phyloP scores from a whole-genome alignment of 2,113 vertebrate genomes.

The Catharus minimus region DNA sequence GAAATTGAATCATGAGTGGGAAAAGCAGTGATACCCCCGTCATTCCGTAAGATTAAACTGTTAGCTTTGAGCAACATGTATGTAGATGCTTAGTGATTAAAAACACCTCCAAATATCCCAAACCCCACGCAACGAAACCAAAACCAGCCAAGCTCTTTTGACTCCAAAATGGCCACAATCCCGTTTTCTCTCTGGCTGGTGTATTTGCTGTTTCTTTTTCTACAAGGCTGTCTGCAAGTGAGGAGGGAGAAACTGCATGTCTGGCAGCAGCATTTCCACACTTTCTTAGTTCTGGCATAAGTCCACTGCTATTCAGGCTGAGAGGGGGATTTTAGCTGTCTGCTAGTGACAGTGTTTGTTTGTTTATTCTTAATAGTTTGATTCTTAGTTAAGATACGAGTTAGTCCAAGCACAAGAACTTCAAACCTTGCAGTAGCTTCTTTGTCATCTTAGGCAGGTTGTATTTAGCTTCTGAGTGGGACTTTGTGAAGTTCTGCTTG shows the following conservation, averaged over 20 bases:
- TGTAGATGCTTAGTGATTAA: fast-evolving
- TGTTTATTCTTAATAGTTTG: not conserved
- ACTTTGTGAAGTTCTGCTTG: not conserved
- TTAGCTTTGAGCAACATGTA: not conserved
- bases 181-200: not conserved
- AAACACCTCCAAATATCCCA: not conserved
- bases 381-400: not conserved
- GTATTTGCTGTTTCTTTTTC: not conserved
- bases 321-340: not conserved
- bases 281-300: not conserved
- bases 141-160: fast-evolving
- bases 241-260: not conserved
- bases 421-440: not conserved
- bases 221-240: not conserved
- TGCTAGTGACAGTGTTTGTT: not conserved
- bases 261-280: not conserved
- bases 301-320: not conserved
- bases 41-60: not conserved
- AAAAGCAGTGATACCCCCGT: not conserved
- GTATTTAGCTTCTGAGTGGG: not conserved
- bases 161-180: not conserved
- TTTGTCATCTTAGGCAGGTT: not conserved
- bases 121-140: not conserved
- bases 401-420: not conserved
- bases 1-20: not conserved